Evolutionary conservation across 2,888 invertebrate species (phyloP), one percentile per base, ranked within the genome.

Genomic region (Cephalotes varians): DNA sequence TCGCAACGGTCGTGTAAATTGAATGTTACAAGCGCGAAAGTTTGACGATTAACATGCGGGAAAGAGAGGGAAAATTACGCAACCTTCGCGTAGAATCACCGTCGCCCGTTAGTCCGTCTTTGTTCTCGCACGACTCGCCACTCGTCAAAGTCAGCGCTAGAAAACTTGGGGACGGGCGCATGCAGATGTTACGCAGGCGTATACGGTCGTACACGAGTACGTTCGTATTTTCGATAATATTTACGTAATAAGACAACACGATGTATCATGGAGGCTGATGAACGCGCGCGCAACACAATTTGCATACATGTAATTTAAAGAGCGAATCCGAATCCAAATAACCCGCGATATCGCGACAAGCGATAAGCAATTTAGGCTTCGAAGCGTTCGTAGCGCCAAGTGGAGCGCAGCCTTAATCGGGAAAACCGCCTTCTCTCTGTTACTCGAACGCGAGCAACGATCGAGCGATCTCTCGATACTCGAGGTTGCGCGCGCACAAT

Each of bases 1-100:
- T 51, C 44, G 15, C n/a, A n/a, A 44, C 44, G 44, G 72, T 80
- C 71, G 80, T 71, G 74, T 56, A 65, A 85, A 85, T 80, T 65
- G 62, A 83, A 77, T 79, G 76, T 56, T 65, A 34, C 34, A 58
- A 67, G 83, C 58, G 80, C 64, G 83, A 83, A 83, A 85, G 79
- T 72, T 71, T 37, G 73, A 47, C 15, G 40, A 54, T 69, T 74
- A 56, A 62, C 40, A 40, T 2, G 34, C n/a, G 28, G n/a, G 12
- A 15, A 37, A 28, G 64, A 44, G 54, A 34, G 28, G 62, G 31
- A 40, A 44, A 64, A 64, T 79, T 56, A 56, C 5, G 31, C 18
- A 79, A 71, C 12, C 44, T 44, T 56, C 37, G 49, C 6, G 9
- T 28, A 34, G 37, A 69, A 44, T 56, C 21, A 25, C n/a, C n/a